Evolutionary conservation across 2,113 vertebrate species (phyloP).

Genomic region (Pelecanus crispus): DNA sequence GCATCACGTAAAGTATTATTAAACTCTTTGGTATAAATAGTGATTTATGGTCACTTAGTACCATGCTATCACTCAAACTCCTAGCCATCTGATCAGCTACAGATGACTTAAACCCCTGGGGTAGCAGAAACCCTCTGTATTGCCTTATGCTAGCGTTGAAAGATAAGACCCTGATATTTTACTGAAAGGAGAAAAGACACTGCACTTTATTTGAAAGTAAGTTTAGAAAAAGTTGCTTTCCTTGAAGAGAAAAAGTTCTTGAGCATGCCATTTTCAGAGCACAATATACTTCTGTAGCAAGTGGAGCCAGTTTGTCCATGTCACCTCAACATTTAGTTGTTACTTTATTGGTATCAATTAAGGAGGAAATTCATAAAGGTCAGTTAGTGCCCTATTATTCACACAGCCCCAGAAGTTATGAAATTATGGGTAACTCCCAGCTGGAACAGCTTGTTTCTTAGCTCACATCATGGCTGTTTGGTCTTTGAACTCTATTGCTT

Average conservation of each 20-base stretch:
- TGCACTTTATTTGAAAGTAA: background rate
- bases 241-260: background rate
- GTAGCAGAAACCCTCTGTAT: background rate
- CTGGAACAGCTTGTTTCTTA: background rate
- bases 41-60: background rate
- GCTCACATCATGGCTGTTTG: background rate
- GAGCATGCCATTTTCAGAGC: fast-evolving
- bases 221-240: background rate
- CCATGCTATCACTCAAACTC: background rate
- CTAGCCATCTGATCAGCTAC: background rate
- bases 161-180: background rate
- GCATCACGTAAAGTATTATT: background rate
- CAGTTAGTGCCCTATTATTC: background rate
- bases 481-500: background rate
- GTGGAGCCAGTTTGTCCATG: background rate
- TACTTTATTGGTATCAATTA: background rate
- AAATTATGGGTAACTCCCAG: background rate
- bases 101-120: background rate
- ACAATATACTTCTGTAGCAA: background rate
- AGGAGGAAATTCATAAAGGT: background rate
- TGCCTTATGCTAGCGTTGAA: background rate
- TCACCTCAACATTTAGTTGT: background rate
- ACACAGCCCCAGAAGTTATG: background rate
- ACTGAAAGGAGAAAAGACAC: background rate
- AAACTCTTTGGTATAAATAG: slow-evolving; percentile 12